Evolutionary conservation across 2,113 vertebrate species (phyloP).

Genomic region (Pyrgilauda ruficollis): DNA sequence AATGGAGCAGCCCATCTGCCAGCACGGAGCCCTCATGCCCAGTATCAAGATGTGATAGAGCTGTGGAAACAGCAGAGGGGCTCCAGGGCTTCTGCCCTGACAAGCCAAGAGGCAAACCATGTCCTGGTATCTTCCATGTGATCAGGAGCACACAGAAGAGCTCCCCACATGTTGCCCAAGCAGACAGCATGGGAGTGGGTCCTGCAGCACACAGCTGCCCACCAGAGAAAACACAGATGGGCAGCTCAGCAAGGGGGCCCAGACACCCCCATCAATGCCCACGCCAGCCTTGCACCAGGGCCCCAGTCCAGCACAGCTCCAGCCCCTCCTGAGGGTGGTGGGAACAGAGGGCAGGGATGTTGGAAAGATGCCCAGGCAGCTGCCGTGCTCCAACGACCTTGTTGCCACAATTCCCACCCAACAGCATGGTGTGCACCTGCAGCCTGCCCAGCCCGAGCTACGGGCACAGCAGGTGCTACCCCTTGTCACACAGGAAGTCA

Average conservation of each 20-base stretch:
- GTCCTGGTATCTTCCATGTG: not conserved
- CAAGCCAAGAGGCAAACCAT: not conserved
- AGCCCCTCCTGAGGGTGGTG: not conserved
- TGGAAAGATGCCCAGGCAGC: not conserved
- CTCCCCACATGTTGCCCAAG: not conserved
- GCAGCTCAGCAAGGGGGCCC: fast-evolving
- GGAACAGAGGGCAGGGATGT: not conserved
- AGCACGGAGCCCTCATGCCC: not conserved
- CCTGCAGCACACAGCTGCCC: not conserved
- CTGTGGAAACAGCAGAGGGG: not conserved
- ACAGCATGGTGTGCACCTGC: not conserved
- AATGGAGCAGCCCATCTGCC: not conserved
- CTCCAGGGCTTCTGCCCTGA: not conserved
- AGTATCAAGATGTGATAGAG: not conserved
- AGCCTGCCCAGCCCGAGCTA: fast-evolving
- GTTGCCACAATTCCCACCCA: not conserved
- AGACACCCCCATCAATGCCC: not conserved
- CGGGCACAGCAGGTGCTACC: fast-evolving
- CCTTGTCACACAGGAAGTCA: not conserved
- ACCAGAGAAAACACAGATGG: not conserved
- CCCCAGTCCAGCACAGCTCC: not conserved
- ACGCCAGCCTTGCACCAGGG: not conserved
- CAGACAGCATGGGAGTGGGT: not conserved
- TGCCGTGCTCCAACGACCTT: fast-evolving
- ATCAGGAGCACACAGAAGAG: not conserved